Evolutionary conservation across 2,113 vertebrate species (phyloP).

Genomic region (Phyllostomus hastatus): DNA sequence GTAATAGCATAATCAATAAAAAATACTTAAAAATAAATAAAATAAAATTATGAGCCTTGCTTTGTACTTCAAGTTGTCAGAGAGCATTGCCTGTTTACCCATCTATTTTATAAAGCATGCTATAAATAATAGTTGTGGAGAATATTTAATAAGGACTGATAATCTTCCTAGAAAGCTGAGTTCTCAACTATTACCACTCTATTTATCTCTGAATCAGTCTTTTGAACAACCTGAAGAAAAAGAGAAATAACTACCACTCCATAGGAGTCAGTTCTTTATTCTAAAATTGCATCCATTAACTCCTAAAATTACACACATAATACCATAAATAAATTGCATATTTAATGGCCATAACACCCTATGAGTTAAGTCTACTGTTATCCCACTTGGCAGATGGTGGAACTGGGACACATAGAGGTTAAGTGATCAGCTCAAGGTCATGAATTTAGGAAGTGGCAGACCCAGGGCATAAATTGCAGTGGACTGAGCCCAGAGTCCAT

Average conservation of each 20-base stretch:
- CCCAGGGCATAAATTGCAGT: not conserved
- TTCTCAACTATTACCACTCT: not conserved
- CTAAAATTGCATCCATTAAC: not conserved
- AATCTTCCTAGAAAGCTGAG: not conserved
- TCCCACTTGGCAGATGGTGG: not conserved
- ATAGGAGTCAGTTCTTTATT: not conserved
- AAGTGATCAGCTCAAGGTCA: not conserved
- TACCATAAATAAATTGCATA: no score
- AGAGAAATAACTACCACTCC: not conserved
- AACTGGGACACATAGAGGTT: not conserved
- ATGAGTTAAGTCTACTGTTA: not conserved
- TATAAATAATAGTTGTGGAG: not conserved
- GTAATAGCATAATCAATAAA: no score
- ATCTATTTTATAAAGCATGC: not conserved
- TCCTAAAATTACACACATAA: no score
- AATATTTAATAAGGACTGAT: not conserved
- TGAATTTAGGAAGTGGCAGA: not conserved
- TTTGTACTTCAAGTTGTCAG: not conserved
- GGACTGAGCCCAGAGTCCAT: not conserved
- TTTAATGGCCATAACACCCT: not conserved
- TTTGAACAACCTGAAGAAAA: not conserved
- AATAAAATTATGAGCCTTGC: not conserved
- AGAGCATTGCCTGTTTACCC: not conserved
- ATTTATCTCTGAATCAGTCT: not conserved
- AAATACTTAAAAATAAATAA: no score